Base-by-base conservation (phyloP, 1,140 invertebrate species). In the Asobara japonica region DNA sequence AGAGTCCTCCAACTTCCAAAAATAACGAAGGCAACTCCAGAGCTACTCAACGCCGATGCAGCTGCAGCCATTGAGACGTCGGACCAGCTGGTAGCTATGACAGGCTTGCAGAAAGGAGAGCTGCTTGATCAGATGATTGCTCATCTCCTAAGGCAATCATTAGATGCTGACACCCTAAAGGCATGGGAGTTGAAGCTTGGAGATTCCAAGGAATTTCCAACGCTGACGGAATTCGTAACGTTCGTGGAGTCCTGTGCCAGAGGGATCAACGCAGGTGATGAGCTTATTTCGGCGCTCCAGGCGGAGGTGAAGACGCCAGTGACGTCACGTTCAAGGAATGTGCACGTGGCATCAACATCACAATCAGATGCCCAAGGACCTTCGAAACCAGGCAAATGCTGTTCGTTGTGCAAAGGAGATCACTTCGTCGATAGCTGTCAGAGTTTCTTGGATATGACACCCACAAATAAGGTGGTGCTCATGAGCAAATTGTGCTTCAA, bases 381-480 rank as follows among this genome's bases (percentile, higher is more conserved):
- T n/a, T n/a, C n/a, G n/a, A n/a, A n/a, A n/a, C n/a, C n/a, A n/a
- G n/a, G n/a, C n/a, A n/a, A 33, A 33, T 27, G 45, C 38, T 70
- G 13, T n/a, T 27, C 70, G 18, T 45, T 65, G 65, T 10, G 13
- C 20, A 64, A 38, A 31, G 10, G 71, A 25, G 11, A 73, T 69
- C 30, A 7, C 65, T 25, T 51, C 67, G 11, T 69, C 20, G 41
- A 5, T 8, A 10, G n/a, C 36, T 69, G 74, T 33, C 8, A 36
- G 30, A 62, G 5, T 11, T 36, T 36, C 31, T 6, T 11, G 5
- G 11, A 36, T 5, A 6, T 45, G 16, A 7, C 41, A 6, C 41
- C 41, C 16, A 45, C 3, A 5, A 45, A 45, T 16, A n/a, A 45
- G 16, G 5, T 45, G 6, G 41, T 16, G 16, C 6, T 10, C 41